phyloP scores from a whole-genome alignment of 2,888 invertebrate genomes.

The Pheosia tremula region DNA sequence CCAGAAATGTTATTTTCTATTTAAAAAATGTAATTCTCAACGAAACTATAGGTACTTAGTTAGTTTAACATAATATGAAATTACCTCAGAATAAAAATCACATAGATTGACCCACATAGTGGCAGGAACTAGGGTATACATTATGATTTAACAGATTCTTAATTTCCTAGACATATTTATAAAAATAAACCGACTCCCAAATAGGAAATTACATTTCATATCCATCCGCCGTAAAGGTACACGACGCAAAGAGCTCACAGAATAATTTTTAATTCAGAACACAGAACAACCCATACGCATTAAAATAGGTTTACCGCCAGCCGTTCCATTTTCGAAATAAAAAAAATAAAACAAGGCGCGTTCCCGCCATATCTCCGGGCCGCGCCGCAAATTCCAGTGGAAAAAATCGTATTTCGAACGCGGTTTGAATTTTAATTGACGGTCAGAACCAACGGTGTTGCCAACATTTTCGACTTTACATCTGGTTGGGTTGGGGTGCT shows the following conservation, averaged over 20 bases:
- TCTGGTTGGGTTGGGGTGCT: slow-evolving; percentile 55
- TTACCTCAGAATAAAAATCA: neutral
- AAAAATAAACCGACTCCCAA: slow-evolving; percentile 36
- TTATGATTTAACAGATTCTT: slow-evolving; percentile 9
- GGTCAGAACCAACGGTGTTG: slow-evolving; percentile 62
- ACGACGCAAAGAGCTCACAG: slow-evolving; percentile 48
- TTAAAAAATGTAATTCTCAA: slow-evolving; percentile 27
- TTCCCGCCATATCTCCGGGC: slow-evolving; percentile 79
- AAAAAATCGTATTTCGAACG: slow-evolving; percentile 85
- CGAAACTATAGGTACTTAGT: neutral
- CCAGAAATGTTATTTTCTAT: slow-evolving; percentile 27
- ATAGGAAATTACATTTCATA: slow-evolving; percentile 80
- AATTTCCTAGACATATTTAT: slow-evolving; percentile 34
- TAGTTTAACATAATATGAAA: too few relatives aligned
- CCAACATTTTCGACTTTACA: slow-evolving; percentile 74
- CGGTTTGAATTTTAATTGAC: slow-evolving; percentile 85
- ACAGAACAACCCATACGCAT: slow-evolving; percentile 81
- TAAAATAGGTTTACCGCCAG: slow-evolving; percentile 83
- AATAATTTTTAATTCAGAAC: slow-evolving; percentile 81
- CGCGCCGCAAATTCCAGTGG: slow-evolving; percentile 82
- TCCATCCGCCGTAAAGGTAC: slow-evolving; percentile 53
- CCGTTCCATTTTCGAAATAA: slow-evolving; percentile 80
- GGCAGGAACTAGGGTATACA: slow-evolving; percentile 1
- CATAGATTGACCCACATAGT: neutral
- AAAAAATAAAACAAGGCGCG: slow-evolving; percentile 81